Conservation (phyloP, 2,113 vertebrate species). For the Sialia sialis region DNA sequence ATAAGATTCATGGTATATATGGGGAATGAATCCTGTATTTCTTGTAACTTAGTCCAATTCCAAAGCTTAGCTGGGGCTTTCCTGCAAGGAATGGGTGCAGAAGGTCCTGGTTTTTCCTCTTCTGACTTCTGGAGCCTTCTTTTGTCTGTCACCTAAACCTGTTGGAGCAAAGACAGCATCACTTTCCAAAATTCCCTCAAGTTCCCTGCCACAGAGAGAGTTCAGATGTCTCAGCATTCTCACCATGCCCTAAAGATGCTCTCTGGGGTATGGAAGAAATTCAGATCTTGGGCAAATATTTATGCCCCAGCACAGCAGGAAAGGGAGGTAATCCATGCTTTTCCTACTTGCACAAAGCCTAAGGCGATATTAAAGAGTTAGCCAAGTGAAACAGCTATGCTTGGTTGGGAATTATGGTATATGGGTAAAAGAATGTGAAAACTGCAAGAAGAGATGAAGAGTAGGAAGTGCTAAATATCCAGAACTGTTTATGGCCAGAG, state of each 20-base stretch:
- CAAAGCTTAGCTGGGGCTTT: background rate
- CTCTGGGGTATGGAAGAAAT: background rate
- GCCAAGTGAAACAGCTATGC: background rate
- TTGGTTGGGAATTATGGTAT: background rate
- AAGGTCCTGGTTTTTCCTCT: background rate
- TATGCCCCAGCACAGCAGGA: background rate
- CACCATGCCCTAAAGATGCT: background rate
- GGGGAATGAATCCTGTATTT: background rate
- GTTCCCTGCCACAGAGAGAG: background rate
- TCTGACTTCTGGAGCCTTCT: background rate
- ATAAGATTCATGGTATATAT: accelerated
- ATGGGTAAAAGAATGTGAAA: background rate
- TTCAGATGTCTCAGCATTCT: background rate
- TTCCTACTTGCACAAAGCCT: background rate
- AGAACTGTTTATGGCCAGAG: background rate
- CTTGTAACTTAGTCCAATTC: background rate
- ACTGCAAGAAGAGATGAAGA: background rate
- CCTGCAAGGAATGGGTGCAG: background rate
- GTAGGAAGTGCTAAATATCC: background rate
- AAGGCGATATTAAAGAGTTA: background rate
- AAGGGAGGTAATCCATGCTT: background rate
- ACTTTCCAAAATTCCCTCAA: background rate
- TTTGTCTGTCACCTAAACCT: background rate
- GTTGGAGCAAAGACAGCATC: background rate
- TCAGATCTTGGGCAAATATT: background rate